phyloP scores from a whole-genome alignment of 37 sponge, comb jelly and placozoan genomes.

The Hormiphora californensis region DNA sequence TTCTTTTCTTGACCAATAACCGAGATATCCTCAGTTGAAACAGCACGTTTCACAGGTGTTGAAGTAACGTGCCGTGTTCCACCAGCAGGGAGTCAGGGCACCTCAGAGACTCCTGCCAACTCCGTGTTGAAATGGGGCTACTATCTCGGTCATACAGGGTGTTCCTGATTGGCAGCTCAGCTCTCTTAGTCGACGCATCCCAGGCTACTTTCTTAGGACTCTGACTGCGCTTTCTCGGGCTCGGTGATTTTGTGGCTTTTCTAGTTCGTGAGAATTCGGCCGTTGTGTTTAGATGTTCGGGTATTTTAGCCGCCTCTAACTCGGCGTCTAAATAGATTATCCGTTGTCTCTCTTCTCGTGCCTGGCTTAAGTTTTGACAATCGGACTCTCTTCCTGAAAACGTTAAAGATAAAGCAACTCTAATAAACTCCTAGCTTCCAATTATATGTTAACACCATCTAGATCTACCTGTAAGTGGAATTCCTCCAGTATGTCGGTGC shows the following conservation, averaged over 20 bases:
- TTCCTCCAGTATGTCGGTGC: slow-evolving; percentile 31
- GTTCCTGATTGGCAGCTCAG: neutral
- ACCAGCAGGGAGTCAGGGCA: slow-evolving; percentile 2
- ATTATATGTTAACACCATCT: neutral
- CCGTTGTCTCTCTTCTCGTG: slow-evolving; percentile 7
- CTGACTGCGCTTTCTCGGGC: neutral
- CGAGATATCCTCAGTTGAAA: neutral
- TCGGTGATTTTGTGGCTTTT: neutral
- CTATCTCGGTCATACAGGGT: neutral
- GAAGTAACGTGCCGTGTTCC: neutral
- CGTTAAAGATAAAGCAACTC: neutral
- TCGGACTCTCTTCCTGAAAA: too few relatives aligned
- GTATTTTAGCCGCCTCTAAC: slow-evolving; percentile 42
- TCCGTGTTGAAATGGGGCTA: neutral
- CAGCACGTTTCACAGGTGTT: neutral
- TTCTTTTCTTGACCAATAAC: neutral
- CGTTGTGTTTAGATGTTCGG: neutral
- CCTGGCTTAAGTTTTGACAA: slow-evolving; percentile 14
- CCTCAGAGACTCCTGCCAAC: slow-evolving; percentile 37
- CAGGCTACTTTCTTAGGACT: slow-evolving; percentile 48
- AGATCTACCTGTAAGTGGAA: slow-evolving; percentile 46
- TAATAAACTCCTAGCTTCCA: too few relatives aligned
- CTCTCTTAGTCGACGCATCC: slow-evolving; percentile 12
- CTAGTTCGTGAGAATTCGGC: neutral
- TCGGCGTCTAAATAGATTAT: slow-evolving; percentile 18